Percentiles rank a stretch among this genome's conserved stretches.
Evolutionary conservation across 2,888 invertebrate species (phyloP).

Genomic region (Rotaria sp.): DNA sequence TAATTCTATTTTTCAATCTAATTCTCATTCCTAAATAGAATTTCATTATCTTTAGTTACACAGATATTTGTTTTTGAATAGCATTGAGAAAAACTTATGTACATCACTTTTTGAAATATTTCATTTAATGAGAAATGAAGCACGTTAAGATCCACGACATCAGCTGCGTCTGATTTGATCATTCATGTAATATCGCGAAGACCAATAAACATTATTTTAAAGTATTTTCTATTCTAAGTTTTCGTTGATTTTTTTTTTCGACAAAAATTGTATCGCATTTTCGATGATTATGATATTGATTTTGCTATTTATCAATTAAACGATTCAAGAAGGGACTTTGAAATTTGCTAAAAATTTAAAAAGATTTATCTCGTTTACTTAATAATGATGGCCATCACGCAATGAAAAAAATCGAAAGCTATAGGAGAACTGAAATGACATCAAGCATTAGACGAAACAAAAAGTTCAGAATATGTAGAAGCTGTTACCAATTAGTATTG

Average conservation of each 20-base stretch:
- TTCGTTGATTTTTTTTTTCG: background rate
- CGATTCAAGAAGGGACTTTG: background rate
- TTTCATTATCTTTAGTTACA: background rate
- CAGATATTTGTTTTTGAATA: background rate
- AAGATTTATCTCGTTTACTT: background rate
- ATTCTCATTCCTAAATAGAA: constrained; percentile 66
- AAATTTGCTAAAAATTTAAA: too few relatives aligned
- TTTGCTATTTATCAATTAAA: background rate
- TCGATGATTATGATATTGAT: background rate
- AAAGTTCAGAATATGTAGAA: constrained; percentile 13
- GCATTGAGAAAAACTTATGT: background rate
- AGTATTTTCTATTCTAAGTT: background rate
- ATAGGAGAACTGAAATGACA: background rate
- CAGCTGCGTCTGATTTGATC: background rate
- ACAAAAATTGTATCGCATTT: background rate
- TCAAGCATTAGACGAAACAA: background rate
- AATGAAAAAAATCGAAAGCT: background rate
- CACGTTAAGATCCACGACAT: background rate
- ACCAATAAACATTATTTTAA: too few relatives aligned
- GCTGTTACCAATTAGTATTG: constrained; percentile 30
- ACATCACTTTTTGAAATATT: background rate
- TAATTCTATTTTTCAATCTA: constrained; percentile 54
- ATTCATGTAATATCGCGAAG: background rate
- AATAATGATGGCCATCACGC: background rate
- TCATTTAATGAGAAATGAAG: background rate